Evolutionary conservation across 2,888 invertebrate species (phyloP), one percentile per base, ranked within the genome.

Genomic region (Pristionchus fissidentatus): DNA sequence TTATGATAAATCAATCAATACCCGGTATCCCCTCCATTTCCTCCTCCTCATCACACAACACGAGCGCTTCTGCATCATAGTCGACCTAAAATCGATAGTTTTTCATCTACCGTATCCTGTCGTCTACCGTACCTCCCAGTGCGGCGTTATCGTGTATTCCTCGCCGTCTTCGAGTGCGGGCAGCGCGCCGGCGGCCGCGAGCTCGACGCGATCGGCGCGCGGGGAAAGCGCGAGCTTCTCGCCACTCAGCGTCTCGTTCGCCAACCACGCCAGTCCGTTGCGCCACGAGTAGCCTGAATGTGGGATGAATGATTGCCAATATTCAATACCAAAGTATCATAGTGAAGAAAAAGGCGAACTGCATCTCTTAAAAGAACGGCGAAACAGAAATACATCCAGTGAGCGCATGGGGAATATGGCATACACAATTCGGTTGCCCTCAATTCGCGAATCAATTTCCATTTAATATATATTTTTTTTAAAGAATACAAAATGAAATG

Each of bases 131-230:
- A 80, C 80, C 80, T 80, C 60, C 80, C 80, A 80, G 29, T 80
- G 80, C 13, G 80, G 80, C 22, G 29, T 29, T 13, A 80, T 60
- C 41, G 35, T 29, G 35, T 80, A 80, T 3, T 80, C 80, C 60
- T 80, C 80, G 35, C 80, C 80, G 43, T 80, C 80, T 13, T 80
- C 80, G 26, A 80, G 60, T n/a, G 43, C n/a, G 22, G 80, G 80
- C 19, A 80, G 80, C 1, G 80, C 29, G 3, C n/a, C 3, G 13
- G 60, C 5, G 0, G 60, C 35, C 29, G 1, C 60, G 22, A 80
- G 15, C 19, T 19, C 35, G n/a, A 57, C 38, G 19, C n/a, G 22
- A 57, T 57, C n/a, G 10, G 10, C n/a, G 57, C 57, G 0, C n/a
- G 1, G 26, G 10, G 29, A 26, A 57, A 29, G 26, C n/a, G 29